These are phyloP conservation scores for Parambassis ranga DNA, from an alignment of 2,797 vertebrate genomes.

Conservation along the genomic window DNA sequence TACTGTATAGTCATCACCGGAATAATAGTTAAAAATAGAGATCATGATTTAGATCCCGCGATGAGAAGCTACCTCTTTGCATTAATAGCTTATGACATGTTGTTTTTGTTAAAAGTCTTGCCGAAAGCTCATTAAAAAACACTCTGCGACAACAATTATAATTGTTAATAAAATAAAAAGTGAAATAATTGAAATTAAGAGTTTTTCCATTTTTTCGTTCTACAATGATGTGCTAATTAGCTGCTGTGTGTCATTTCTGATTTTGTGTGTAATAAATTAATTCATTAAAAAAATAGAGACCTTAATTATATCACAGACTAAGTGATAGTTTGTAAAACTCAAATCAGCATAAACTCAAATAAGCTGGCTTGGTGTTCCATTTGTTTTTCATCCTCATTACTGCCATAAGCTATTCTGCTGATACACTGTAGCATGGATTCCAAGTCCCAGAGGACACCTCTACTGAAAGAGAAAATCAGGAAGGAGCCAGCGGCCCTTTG, in stretches of 20 bases:
- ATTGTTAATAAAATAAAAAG: background rate
- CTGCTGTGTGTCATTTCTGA: background rate
- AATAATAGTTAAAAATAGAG: slow-evolving; percentile 59
- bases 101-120: slow-evolving; percentile 46
- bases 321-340: slow-evolving; percentile 22
- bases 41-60: slow-evolving; percentile 22
- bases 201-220: background rate
- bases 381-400: slow-evolving; percentile 64
- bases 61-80: slow-evolving; percentile 38
- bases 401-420: slow-evolving; percentile 64
- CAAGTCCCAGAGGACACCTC: slow-evolving; percentile 68
- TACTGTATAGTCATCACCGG: slow-evolving; percentile 10
- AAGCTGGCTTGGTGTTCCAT: slow-evolving; percentile 25
- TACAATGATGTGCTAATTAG: background rate
- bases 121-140: slow-evolving; percentile 23
- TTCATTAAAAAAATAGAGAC: background rate
- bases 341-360: background rate
- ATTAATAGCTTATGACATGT: slow-evolving; percentile 58
- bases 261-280: background rate
- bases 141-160: slow-evolving; percentile 22
- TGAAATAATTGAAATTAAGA: background rate
- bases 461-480: slow-evolving; percentile 65
- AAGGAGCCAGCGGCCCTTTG: slow-evolving; percentile 66
- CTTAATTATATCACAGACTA: slow-evolving; percentile 21
- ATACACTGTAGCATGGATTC: slow-evolving; percentile 66